Conservation (phyloP, 2,797 vertebrate genomes). For the Poecilia wingei region DNA sequence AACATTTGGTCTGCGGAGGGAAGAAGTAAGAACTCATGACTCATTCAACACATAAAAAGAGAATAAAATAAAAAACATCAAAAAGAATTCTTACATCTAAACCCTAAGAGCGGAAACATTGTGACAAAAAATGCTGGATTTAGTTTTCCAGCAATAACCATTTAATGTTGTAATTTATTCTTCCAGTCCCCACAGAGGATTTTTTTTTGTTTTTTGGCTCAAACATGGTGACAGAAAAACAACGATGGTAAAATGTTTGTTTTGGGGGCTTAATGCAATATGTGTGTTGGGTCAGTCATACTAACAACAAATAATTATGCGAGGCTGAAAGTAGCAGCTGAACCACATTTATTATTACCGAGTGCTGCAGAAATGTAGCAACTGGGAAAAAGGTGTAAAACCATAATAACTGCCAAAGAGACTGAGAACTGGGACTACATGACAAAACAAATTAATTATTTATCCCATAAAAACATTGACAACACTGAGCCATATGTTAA, state of each 20-base stretch:
- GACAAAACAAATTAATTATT: neutral
- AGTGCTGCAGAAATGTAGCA: slow-evolving; percentile 13
- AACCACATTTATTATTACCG: slow-evolving; percentile 20
- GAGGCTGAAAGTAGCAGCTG: slow-evolving; percentile 11
- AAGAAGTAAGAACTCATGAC: slow-evolving; percentile 23
- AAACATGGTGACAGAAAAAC: slow-evolving; percentile 4
- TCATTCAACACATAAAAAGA: slow-evolving; percentile 18
- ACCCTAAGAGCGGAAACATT: neutral
- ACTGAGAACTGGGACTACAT: neutral
- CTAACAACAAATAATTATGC: slow-evolving; percentile 15
- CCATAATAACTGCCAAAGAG: neutral
- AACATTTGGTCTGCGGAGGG: slow-evolving; percentile 81
- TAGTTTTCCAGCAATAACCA: slow-evolving; percentile 20
- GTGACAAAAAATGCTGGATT: slow-evolving; percentile 17
- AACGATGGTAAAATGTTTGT: slow-evolving; percentile 10
- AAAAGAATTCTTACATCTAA: slow-evolving; percentile 8
- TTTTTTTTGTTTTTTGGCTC: neutral
- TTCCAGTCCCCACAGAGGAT: neutral
- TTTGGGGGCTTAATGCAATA: slow-evolving; percentile 23
- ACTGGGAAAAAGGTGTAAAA: slow-evolving; percentile 12
- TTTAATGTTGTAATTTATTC: neutral
- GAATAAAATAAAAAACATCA: neutral
- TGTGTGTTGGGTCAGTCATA: slow-evolving; percentile 27
- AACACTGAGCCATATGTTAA: neutral
- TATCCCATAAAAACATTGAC: neutral